Evolutionary conservation across 2,797 vertebrate genomes (phyloP), one percentile per base, ranked within the genome.

Genomic region (Loris lydekkerianus): DNA sequence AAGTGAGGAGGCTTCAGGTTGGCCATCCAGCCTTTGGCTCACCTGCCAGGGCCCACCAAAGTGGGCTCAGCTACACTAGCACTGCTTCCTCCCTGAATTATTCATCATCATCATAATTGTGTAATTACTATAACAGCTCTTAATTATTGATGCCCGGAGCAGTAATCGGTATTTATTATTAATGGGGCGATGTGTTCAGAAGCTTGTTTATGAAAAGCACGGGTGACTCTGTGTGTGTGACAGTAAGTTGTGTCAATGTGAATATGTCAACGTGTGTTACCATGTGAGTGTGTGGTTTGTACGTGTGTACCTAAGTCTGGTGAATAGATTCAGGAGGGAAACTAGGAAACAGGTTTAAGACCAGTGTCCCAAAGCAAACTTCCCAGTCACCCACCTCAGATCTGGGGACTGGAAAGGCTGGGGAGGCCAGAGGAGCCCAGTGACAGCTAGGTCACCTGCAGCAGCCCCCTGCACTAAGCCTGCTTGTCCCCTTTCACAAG

Each of bases 81-180:
- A 97, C 98, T 97, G 97, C 98, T 98, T 98, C 97, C 97, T 95
- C 98, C 95, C 98, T 99, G 98, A 99, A 99, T 99, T 99, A 99
- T 99, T 99, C 98, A 99, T 99, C 98, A 98, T 99, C 98, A 98
- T 99, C 98, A 99, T 99, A 99, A 99, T 99, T 99, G 99, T 99
- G 99, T 99, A 99, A 99, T 99, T 99, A 99, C 99, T 99, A 99
- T 98, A 99, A 98, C 98, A 97, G 98, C 97, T 96, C 98, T 99
- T 99, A 99, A 99, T 99, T 99, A 99, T 99, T 99, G 98, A 99
- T 99, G 98, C 98, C 98, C 87, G 97, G 99, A 99, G 99, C 99
- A 99, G 98, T 98, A 96, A 99, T 99, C 98, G 91, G 97, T 96
- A 98, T 99, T 95, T 98, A 99, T 99, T 99, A 99, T 99, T 99